These are phyloP conservation scores for Heliconius nattereri DNA, from an alignment of 1,140 invertebrate genomes.

Conservation along the genomic window DNA sequence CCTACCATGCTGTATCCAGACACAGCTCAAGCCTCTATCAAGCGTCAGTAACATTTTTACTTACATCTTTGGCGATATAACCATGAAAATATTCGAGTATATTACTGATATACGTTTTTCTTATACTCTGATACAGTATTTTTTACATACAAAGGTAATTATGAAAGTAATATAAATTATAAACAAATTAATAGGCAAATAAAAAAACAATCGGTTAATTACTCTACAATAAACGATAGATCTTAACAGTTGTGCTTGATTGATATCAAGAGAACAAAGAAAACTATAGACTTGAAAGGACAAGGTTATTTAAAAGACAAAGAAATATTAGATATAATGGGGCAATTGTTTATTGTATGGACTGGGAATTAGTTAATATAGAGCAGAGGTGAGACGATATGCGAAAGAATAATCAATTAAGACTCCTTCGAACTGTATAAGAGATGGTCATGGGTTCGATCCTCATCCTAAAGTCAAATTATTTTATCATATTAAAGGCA, in stretches of 20 bases:
- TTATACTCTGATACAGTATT: neutral
- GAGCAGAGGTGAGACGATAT: neutral
- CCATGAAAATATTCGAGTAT: neutral
- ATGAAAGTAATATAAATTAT: neutral
- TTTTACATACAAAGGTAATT: neutral
- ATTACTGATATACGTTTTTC: too few relatives aligned
- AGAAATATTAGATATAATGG: slow-evolving; percentile 1
- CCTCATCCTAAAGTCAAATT: too few relatives aligned
- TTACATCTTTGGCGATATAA: too few relatives aligned
- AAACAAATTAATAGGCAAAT: neutral
- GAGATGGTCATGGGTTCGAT: too few relatives aligned
- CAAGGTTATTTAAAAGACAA: slow-evolving; percentile 4
- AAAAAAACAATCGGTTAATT: neutral
- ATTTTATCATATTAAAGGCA: too few relatives aligned
- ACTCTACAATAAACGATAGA: neutral
- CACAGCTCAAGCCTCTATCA: too few relatives aligned
- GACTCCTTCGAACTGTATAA: neutral
- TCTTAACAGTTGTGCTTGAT: neutral
- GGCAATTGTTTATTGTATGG: neutral
- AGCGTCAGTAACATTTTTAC: too few relatives aligned
- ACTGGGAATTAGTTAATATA: neutral
- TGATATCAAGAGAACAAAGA: neutral
- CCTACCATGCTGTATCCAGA: too few relatives aligned
- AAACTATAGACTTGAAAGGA: neutral
- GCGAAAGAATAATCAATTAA: neutral